A percentile compares a stretch with the other conserved stretches of the same genome.
Conservation (phyloP, 2,888 invertebrate genomes). For the Caenorhabditis sp. region DNA sequence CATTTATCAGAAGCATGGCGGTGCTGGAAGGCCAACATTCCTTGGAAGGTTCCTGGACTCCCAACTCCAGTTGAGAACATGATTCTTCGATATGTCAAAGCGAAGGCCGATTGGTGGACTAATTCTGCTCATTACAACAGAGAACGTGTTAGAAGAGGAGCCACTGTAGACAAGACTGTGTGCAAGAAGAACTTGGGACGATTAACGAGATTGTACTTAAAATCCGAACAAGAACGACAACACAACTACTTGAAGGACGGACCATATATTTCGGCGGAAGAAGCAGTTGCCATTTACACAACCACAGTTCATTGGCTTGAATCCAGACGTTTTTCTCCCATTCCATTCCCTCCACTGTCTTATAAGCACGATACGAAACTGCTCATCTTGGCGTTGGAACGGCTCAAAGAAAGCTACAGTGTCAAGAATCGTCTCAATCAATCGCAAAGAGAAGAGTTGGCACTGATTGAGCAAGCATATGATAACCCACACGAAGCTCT, state of each 20-base stretch:
- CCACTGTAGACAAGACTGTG: constrained; percentile 99
- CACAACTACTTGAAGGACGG: constrained; percentile 99
- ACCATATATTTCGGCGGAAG: constrained; percentile 99
- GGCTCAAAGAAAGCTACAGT: constrained; percentile 85
- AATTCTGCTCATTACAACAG: constrained; percentile 99
- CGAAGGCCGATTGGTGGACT: constrained; percentile 99
- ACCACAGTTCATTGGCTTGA: constrained; percentile 99
- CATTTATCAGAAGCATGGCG: constrained; percentile 99
- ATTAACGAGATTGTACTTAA: constrained; percentile 95
- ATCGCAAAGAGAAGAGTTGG: constrained; percentile 98
- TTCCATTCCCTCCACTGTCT: constrained; percentile 98
- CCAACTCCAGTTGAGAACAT: constrained; percentile 99
- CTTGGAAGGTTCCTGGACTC: constrained; percentile 99
- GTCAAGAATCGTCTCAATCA: constrained; percentile 90
- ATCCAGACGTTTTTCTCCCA: constrained; percentile 97
- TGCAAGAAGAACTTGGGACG: constrained; percentile 99
- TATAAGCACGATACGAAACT: constrained; percentile 99
- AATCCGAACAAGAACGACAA: constrained; percentile 98
- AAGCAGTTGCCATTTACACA: constrained; percentile 99
- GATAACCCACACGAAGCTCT: constrained; percentile 99
- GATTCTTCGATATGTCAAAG: constrained; percentile 99
- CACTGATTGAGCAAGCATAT: constrained; percentile 99
- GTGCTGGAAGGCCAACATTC: constrained; percentile 99
- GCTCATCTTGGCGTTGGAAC: constrained; percentile 95
- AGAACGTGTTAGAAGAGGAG: constrained; percentile 98